These are phyloP conservation scores for Nothobranchius furzeri DNA, from an alignment of 2,113 vertebrate genomes.

Conservation along the genomic window DNA sequence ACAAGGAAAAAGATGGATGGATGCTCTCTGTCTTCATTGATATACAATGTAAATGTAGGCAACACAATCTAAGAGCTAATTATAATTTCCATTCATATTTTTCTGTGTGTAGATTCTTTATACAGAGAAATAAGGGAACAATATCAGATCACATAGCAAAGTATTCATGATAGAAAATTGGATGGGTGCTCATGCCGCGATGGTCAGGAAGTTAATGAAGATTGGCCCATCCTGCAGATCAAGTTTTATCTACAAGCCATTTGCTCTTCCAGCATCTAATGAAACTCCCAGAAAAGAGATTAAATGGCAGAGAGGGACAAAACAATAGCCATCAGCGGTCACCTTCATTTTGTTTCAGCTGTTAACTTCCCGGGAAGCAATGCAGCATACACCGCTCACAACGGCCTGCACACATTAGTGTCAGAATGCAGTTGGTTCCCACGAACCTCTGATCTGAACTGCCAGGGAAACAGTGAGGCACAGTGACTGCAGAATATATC, in stretches of 20 bases:
- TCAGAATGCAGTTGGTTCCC: constrained; percentile 17
- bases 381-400: constrained; percentile 24
- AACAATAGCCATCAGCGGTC: constrained; percentile 80
- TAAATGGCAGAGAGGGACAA: constrained; percentile 75
- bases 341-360: constrained; percentile 72
- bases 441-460: constrained; percentile 30
- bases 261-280: constrained; percentile 73
- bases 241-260: constrained; percentile 73
- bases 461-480: constrained; percentile 27
- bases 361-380: constrained; percentile 52
- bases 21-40: no score
- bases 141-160: constrained; percentile 4
- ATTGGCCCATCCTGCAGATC: constrained; percentile 70
- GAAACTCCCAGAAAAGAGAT: constrained; percentile 78
- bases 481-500: neutral
- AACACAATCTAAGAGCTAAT: no score
- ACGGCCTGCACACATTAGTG: constrained; percentile 11
- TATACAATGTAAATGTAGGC: no score
- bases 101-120: neutral
- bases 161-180: constrained; percentile 55
- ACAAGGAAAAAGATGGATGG: no score
- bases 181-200: constrained; percentile 31
- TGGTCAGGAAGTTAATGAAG: constrained; percentile 61
- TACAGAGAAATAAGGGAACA: neutral
- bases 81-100: neutral